These are phyloP conservation scores for Tragelaphus strepsiceros DNA, from an alignment of 2,113 vertebrate species.

Conservation along the genomic window DNA sequence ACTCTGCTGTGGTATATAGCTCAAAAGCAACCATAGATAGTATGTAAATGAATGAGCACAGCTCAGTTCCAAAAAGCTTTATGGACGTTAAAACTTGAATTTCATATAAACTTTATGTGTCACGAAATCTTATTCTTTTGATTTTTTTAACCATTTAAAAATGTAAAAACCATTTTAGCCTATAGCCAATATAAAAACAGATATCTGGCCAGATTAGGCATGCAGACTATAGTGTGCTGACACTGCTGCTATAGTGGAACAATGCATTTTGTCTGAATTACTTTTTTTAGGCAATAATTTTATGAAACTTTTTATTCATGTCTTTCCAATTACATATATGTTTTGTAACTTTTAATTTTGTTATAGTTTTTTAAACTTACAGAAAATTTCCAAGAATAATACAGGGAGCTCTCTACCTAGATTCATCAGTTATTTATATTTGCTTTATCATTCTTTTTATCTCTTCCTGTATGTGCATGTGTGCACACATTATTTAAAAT, in stretches of 20 bases:
- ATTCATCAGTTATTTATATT: background rate
- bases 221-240: background rate
- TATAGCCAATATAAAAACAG: background rate
- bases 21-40: background rate
- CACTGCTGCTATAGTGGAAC: background rate
- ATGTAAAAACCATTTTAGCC: background rate
- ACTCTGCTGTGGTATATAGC: background rate
- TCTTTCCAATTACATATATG: background rate
- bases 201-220: background rate
- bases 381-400: background rate
- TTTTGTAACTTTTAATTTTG: conserved; percentile 6
- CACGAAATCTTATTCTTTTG: background rate
- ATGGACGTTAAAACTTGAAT: background rate
- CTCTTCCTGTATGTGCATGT: background rate
- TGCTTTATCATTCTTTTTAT: background rate
- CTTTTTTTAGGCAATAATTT: background rate
- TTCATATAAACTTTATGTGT: background rate
- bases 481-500: background rate
- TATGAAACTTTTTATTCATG: background rate
- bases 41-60: background rate
- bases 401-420: background rate
- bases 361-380: background rate
- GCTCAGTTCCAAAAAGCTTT: background rate
- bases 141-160: background rate
- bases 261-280: background rate